Base-by-base conservation (phyloP, 2,888 invertebrate species). In the Orthonychiurus folsomi region DNA sequence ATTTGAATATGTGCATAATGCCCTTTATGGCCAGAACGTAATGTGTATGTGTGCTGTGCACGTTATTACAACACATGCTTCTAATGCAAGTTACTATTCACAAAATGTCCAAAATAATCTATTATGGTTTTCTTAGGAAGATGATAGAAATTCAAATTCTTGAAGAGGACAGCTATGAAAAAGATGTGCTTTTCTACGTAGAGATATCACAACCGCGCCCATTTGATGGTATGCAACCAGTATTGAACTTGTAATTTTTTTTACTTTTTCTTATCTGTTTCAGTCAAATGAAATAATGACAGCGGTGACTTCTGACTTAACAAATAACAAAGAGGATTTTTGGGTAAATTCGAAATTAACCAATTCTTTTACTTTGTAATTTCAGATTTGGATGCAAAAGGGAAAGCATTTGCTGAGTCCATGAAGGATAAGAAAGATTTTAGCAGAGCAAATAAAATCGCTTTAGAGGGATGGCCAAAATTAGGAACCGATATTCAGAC, bases 91-190 rank as follows among this genome's bases (percentile, higher is more conserved):
- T 37, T 5, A 15, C 5, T 37, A 5, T 37, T 37, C 37, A 37
- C 9, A 9, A 15, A 37, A 37, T 9, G 5, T 5, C 5, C 37
- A 9, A 37, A 9, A 15, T 9, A 15, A 37, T 5, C 37, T 59
- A 55, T 61, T 56, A 28, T 23, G 9, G 27, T 47, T 55, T 54
- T 37, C 21, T 20, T 27, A 97, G 96, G 77, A 88, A 93, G 81
- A 81, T 80, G 75, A 89, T 99, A 75, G 82, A 85, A 58, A 80
- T 97, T 69, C 86, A 86, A 74, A 92, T 99, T 68, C 84, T 91
- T 71, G 96, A 99, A 80, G 94, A 95, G 76, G 96, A 97, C 79
- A 93, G 94, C 76, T 97, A 97, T 78, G 95, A 97, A 79, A 94
- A 97, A 78, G 91, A 93, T 76, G 92, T 94, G 37, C 82, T 88